Conservation (phyloP, 2,797 vertebrate species). For the Chelonia mydas region DNA sequence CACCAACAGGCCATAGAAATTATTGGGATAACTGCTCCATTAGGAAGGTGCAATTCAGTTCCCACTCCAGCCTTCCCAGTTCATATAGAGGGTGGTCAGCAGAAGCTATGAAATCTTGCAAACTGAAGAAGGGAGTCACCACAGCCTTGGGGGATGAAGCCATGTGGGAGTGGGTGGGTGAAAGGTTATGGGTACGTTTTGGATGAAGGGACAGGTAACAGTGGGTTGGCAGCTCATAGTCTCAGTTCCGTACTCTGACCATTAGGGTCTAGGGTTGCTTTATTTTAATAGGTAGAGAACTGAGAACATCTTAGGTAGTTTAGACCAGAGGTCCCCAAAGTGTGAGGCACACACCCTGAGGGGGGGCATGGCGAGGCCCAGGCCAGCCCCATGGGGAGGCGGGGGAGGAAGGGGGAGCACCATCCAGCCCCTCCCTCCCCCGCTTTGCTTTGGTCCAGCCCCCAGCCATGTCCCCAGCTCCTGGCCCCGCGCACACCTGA, state of each 20-base stretch:
- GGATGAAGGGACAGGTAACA: background rate
- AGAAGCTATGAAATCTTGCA: background rate
- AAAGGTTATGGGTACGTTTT: background rate
- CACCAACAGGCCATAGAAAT: background rate
- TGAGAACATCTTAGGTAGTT: background rate
- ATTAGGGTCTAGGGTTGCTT: background rate
- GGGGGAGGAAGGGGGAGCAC: too few relatives aligned
- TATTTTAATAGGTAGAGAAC: background rate
- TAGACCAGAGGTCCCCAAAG: too few relatives aligned
- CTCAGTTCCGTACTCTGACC: background rate
- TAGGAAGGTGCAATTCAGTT: background rate
- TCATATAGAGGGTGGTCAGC: background rate
- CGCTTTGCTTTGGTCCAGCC: too few relatives aligned
- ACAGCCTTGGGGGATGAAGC: background rate
- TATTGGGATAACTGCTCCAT: background rate
- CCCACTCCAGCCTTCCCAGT: background rate
- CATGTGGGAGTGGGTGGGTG: background rate
- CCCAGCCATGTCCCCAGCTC: too few relatives aligned
- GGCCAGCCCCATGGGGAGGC: too few relatives aligned
- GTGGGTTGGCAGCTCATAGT: background rate
- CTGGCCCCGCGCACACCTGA: too few relatives aligned
- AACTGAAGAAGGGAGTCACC: background rate
- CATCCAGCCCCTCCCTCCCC: too few relatives aligned
- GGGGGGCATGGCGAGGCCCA: too few relatives aligned
- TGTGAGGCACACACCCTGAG: too few relatives aligned